Conservation (phyloP, 2,113 vertebrate species). For the Donacobius atricapilla region DNA sequence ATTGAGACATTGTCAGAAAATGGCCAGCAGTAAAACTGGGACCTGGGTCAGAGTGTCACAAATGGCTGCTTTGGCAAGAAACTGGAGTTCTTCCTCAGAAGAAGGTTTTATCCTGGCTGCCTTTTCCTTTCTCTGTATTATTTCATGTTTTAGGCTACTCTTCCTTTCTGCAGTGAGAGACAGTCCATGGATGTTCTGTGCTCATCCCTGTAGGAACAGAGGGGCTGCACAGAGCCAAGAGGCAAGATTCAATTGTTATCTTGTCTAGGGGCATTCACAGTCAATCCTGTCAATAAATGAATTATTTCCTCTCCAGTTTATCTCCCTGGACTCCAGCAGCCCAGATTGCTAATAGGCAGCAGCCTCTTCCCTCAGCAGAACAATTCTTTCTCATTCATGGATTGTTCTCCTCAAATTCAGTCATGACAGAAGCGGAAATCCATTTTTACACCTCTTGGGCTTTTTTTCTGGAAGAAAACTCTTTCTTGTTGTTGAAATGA, state of each 20-base stretch:
- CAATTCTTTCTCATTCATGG: constrained; percentile 1
- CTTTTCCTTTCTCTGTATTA: neutral
- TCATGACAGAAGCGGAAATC: neutral
- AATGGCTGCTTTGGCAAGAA: neutral
- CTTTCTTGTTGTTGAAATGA: neutral
- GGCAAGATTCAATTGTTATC: neutral
- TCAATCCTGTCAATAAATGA: constrained; percentile 3
- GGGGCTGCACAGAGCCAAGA: neutral
- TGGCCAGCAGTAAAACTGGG: neutral
- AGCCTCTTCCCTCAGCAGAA: neutral
- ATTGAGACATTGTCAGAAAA: neutral
- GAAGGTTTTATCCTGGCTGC: neutral
- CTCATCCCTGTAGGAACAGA: neutral
- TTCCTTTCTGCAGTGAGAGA: neutral
- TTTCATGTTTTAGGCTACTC: neutral
- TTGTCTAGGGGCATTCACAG: neutral
- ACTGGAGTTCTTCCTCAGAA: neutral
- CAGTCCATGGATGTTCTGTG: neutral
- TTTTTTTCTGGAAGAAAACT: neutral
- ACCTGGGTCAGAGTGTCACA: neutral
- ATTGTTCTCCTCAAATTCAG: neutral
- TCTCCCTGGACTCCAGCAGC: neutral
- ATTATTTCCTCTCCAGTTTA: constrained; percentile 29
- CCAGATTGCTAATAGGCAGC: neutral
- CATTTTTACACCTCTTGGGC: neutral